Evolutionary conservation across 2,113 vertebrate species (phyloP).

Genomic region (Danionella cerebrum): DNA sequence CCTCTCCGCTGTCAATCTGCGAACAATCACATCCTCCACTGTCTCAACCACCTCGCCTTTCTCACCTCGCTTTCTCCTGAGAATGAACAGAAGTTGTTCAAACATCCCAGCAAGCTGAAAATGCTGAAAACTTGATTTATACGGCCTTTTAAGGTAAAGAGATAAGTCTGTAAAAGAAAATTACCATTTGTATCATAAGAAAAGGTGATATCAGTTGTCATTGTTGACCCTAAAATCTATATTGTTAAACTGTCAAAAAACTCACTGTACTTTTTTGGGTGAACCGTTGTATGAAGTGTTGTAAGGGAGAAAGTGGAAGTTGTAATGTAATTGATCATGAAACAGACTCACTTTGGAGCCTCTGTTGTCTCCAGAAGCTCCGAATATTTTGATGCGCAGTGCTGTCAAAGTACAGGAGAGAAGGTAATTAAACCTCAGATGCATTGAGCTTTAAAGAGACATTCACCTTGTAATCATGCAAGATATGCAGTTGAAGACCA

Average conservation of each 20-base stretch:
- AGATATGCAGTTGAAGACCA: too few relatives aligned
- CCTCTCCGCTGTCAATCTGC: constrained; percentile 83
- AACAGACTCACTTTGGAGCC: constrained; percentile 82
- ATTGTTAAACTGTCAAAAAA: too few relatives aligned
- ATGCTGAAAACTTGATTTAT: too few relatives aligned
- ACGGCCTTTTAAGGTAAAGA: too few relatives aligned
- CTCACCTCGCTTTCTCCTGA: constrained; percentile 88
- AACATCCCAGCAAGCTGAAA: too few relatives aligned
- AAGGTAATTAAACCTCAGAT: neutral
- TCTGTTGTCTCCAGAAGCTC: constrained; percentile 90
- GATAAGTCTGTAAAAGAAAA: too few relatives aligned
- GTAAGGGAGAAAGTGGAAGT: neutral
- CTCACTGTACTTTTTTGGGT: too few relatives aligned
- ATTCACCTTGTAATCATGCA: too few relatives aligned
- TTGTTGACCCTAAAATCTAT: too few relatives aligned
- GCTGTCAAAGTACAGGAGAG: constrained; percentile 37
- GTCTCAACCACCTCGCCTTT: constrained; percentile 95
- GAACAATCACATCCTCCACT: constrained; percentile 90
- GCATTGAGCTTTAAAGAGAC: neutral
- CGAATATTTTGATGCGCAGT: constrained; percentile 77
- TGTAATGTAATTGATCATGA: neutral
- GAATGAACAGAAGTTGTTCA: constrained; percentile 36
- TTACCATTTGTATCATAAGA: too few relatives aligned
- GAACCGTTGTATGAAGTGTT: neutral
- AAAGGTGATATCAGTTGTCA: too few relatives aligned